Percentiles rank a stretch among this genome's conserved stretches.
Evolutionary conservation across 2,888 invertebrate species (phyloP).

Genomic region (Norana najaformis): DNA sequence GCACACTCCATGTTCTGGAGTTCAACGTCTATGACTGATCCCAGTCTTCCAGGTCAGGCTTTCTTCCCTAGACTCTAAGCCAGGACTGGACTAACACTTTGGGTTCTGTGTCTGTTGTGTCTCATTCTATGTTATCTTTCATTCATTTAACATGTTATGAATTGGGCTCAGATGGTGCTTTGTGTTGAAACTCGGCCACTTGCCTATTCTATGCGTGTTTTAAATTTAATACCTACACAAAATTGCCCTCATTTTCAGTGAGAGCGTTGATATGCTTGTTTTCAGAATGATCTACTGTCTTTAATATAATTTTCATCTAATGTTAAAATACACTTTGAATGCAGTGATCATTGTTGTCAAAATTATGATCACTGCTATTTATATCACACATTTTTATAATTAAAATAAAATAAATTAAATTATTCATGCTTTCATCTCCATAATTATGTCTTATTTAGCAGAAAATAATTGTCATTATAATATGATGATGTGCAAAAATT

Average conservation of each 20-base stretch:
- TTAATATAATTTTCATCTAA: not conserved
- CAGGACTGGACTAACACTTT: slow-evolving; percentile 6
- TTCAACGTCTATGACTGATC: slow-evolving; percentile 2
- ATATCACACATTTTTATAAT: not conserved
- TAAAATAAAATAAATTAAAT: not conserved
- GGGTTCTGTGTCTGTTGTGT: not conserved
- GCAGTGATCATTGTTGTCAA: not conserved
- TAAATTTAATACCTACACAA: not conserved
- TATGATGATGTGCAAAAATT: not conserved
- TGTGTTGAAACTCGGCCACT: not conserved
- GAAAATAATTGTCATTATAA: not conserved
- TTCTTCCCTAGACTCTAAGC: not conserved
- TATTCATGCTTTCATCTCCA: not conserved
- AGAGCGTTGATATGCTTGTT: not conserved
- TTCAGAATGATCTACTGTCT: not conserved
- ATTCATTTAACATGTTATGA: slow-evolving; percentile 13
- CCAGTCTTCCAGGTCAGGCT: not conserved
- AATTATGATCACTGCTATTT: not conserved
- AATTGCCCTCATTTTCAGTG: not conserved
- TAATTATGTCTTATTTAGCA: not conserved
- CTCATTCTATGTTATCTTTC: not conserved
- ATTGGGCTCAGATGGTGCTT: not conserved
- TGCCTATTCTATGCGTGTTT: not conserved
- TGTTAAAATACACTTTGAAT: not conserved
- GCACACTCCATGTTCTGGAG: slow-evolving; percentile 22